Evolutionary conservation across 1,140 invertebrate species (phyloP).

Genomic region (Lethocerus indicus): DNA sequence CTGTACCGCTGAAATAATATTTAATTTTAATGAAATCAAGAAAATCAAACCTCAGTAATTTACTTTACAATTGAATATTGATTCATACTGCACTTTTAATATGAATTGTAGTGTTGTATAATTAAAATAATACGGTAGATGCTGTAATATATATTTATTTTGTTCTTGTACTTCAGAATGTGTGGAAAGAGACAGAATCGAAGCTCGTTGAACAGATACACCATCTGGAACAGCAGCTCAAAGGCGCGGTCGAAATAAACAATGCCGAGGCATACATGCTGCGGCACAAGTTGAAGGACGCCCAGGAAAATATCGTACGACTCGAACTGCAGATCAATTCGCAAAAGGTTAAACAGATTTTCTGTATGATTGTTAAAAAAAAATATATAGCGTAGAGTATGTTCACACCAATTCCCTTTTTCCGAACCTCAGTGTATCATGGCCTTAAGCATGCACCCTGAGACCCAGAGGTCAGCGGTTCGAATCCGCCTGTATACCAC

Average conservation of each 20-base stretch:
- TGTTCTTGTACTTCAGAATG: conserved; percentile 14
- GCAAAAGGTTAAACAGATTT: conserved; percentile 2
- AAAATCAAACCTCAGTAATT: too few relatives aligned
- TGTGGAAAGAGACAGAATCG: conserved; percentile 15
- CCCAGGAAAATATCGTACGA: conserved; percentile 12
- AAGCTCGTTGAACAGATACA: conserved; percentile 11
- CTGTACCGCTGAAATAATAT: too few relatives aligned
- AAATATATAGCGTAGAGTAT: background rate
- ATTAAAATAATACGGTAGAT: too few relatives aligned
- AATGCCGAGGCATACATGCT: conserved; percentile 10
- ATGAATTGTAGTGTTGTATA: too few relatives aligned
- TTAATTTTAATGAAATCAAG: too few relatives aligned
- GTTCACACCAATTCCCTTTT: background rate
- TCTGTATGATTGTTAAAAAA: background rate
- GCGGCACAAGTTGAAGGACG: conserved; percentile 12
- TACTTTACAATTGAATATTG: too few relatives aligned
- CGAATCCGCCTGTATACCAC: too few relatives aligned
- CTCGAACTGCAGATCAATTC: conserved; percentile 11
- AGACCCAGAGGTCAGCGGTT: too few relatives aligned
- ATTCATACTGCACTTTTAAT: too few relatives aligned
- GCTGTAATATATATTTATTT: too few relatives aligned
- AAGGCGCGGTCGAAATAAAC: conserved; percentile 1
- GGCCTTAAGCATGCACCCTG: background rate
- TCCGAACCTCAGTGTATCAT: background rate
- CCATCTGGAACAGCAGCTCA: conserved; percentile 10